These are phyloP conservation scores for Seriola quinqueradiata DNA, from an alignment of 2,113 vertebrate genomes.

Conservation along the genomic window DNA sequence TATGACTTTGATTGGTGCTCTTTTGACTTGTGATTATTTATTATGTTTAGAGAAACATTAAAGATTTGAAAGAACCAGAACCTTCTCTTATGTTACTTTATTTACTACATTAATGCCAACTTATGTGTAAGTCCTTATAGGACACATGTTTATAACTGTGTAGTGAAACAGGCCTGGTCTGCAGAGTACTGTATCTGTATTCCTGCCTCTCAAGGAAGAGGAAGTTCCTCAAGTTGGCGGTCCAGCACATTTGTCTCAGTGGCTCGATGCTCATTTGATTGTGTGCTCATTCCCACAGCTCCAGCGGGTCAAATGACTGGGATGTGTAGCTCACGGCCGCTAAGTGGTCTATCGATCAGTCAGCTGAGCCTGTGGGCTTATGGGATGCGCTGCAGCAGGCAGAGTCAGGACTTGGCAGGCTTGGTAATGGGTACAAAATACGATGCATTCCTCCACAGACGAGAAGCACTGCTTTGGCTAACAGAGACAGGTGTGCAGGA, in stretches of 20 bases:
- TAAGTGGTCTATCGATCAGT: constrained; percentile 74
- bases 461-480: constrained; percentile 8
- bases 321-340: constrained; percentile 67
- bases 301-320: constrained; percentile 73
- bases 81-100: too few relatives aligned
- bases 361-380: constrained; percentile 61
- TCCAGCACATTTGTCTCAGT: constrained; percentile 31
- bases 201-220: constrained; percentile 19
- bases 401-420: constrained; percentile 26
- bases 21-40: too few relatives aligned
- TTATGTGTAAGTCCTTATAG: too few relatives aligned
- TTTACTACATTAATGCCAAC: too few relatives aligned
- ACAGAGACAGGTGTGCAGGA: constrained; percentile 14
- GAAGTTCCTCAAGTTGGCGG: constrained; percentile 56
- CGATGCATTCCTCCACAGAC: constrained; percentile 60
- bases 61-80: too few relatives aligned
- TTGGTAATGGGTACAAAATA: constrained; percentile 37
- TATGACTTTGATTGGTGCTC: too few relatives aligned
- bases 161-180: background rate
- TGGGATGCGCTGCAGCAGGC: constrained; percentile 58
- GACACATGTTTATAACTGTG: too few relatives aligned
- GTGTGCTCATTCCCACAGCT: constrained; percentile 61
- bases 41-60: too few relatives aligned
- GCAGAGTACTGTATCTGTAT: constrained; percentile 4
- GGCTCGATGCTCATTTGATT: constrained; percentile 73